Conservation (phyloP, 53 echinoderm and acorn worm genomes). For the Paelopatides confundens region DNA sequence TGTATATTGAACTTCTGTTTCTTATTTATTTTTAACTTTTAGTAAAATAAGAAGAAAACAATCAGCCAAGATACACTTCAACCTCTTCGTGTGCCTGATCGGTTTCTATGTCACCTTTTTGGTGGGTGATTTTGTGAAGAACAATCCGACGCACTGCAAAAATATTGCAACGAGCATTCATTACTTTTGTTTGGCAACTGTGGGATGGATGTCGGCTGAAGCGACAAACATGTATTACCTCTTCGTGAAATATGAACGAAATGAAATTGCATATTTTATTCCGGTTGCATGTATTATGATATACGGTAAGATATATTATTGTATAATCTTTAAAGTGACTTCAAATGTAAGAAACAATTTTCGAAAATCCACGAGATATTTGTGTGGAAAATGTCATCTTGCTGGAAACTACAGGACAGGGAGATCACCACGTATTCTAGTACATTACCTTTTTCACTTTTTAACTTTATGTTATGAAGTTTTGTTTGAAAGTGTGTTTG, state of each 20-base stretch:
- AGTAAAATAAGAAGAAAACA: constrained; percentile 8
- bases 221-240: not conserved
- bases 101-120: constrained; percentile 12
- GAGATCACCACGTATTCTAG: too few relatives aligned
- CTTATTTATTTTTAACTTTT: too few relatives aligned
- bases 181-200: constrained; percentile 16
- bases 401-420: too few relatives aligned
- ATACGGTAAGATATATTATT: constrained; percentile 22
- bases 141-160: not conserved
- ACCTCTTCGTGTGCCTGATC: not conserved
- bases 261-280: not conserved
- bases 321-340: too few relatives aligned
- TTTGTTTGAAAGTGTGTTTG: too few relatives aligned
- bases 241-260: not conserved
- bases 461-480: too few relatives aligned
- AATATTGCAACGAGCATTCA: not conserved
- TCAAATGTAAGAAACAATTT: too few relatives aligned
- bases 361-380: too few relatives aligned
- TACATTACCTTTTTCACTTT: too few relatives aligned
- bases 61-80: not conserved
- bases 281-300: not conserved
- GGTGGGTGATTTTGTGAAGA: not conserved
- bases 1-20: too few relatives aligned
- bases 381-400: too few relatives aligned
- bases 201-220: not conserved